Conservation (phyloP, 2,797 vertebrate genomes). For the Sebastes iracundus region DNA sequence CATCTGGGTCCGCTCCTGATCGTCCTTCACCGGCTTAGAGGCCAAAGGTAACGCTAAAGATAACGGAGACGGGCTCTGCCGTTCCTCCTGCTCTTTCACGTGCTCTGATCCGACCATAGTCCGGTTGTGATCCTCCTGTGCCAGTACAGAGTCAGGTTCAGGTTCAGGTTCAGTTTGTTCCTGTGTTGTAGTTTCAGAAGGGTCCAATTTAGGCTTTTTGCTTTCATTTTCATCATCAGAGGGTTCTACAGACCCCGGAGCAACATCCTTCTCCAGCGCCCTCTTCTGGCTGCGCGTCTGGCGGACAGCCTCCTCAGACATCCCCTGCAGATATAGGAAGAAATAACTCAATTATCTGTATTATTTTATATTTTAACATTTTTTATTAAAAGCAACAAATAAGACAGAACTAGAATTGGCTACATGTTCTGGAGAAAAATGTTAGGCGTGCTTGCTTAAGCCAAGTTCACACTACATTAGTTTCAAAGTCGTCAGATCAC, state of each 20-base stretch:
- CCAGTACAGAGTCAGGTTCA: conserved; percentile 11
- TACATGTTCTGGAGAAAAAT: neutral
- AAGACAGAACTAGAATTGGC: neutral
- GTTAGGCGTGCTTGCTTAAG: neutral
- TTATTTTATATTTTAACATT: neutral
- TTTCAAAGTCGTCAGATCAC: no score
- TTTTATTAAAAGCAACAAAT: neutral
- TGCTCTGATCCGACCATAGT: conserved; percentile 34
- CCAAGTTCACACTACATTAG: no score
- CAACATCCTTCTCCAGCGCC: conserved; percentile 87
- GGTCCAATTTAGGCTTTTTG: conserved; percentile 91
- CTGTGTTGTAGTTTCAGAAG: conserved; percentile 52
- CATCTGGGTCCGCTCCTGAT: conserved; percentile 34
- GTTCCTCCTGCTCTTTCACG: conserved; percentile 20
- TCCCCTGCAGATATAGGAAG: conserved; percentile 74
- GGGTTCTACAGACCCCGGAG: conserved; percentile 79
- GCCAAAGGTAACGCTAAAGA: conserved; percentile 53
- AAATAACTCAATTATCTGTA: neutral
- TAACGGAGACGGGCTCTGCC: conserved; percentile 30
- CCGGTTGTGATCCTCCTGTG: conserved; percentile 37
- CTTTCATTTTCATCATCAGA: conserved; percentile 82
- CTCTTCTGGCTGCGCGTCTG: conserved; percentile 97
- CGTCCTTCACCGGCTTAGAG: conserved; percentile 45
- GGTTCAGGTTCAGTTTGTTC: conserved; percentile 30
- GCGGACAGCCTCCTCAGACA: conserved; percentile 94